Evolutionary conservation across 2,113 vertebrate genomes (phyloP).

Genomic region (Megaptera novaeangliae): DNA sequence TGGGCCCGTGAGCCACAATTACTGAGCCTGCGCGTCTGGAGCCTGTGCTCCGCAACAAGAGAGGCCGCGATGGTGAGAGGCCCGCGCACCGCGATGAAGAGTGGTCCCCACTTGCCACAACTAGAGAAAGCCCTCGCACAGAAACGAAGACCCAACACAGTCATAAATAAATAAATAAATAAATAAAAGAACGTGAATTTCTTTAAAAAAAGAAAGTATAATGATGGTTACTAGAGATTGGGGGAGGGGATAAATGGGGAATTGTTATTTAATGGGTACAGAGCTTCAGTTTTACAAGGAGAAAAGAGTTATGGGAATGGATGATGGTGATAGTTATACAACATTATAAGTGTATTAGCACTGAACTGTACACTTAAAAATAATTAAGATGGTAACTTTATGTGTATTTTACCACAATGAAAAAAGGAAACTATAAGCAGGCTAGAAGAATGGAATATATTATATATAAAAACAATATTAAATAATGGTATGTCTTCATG

Average conservation of each 20-base stretch:
- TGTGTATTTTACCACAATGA: neutral
- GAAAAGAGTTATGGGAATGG: neutral
- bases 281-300: neutral
- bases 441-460: neutral
- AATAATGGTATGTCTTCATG: neutral
- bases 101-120: no score
- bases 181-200: no score
- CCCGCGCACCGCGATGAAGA: no score
- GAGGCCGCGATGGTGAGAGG: no score
- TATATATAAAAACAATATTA: slow-evolving; percentile 20
- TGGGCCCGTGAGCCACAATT: no score
- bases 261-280: neutral
- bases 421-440: neutral
- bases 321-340: neutral
- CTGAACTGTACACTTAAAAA: neutral
- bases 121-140: no score
- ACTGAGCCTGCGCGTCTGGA: no score
- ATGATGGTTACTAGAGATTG: neutral
- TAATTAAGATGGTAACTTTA: neutral
- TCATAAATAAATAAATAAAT: no score
- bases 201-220: neutral
- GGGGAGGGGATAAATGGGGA: neutral
- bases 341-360: neutral
- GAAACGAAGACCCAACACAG: no score
- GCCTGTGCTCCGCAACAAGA: no score